Conservation (phyloP, 2,113 vertebrate species). For the Paratilapia polleni region DNA sequence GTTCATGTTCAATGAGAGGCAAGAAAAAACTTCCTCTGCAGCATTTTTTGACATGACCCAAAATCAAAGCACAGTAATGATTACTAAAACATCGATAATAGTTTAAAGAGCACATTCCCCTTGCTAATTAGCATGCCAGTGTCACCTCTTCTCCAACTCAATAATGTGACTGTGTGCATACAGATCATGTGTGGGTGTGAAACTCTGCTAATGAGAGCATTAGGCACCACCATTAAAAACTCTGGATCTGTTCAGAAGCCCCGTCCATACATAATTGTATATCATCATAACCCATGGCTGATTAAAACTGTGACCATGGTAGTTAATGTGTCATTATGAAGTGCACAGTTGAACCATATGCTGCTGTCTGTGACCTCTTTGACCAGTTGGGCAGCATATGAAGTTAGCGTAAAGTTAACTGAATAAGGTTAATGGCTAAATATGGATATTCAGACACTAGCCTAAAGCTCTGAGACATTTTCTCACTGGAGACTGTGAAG, state of each 20-base stretch:
- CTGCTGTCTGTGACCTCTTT: background rate
- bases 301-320: constrained; percentile 4
- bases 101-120: constrained; percentile 64
- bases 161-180: constrained; percentile 28
- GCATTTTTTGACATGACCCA: constrained; percentile 59
- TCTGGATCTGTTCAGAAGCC: background rate
- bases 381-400: background rate
- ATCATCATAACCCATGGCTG: background rate
- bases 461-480: background rate
- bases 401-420: background rate
- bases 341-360: background rate
- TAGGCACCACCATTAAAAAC: constrained; percentile 33
- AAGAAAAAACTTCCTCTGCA: constrained; percentile 68
- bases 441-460: background rate
- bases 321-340: constrained; percentile 21
- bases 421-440: constrained; percentile 24
- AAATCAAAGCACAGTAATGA: constrained; percentile 71
- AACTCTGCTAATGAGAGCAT: constrained; percentile 40
- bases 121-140: constrained; percentile 64
- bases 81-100: constrained; percentile 60
- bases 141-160: constrained; percentile 50
- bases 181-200: constrained; percentile 14
- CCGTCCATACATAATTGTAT: constrained; percentile 26
- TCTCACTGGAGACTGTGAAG: background rate
- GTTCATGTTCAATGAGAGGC: constrained; percentile 20